Conservation (phyloP, 1,140 invertebrate genomes). For the Pachypeltis micranthus region DNA sequence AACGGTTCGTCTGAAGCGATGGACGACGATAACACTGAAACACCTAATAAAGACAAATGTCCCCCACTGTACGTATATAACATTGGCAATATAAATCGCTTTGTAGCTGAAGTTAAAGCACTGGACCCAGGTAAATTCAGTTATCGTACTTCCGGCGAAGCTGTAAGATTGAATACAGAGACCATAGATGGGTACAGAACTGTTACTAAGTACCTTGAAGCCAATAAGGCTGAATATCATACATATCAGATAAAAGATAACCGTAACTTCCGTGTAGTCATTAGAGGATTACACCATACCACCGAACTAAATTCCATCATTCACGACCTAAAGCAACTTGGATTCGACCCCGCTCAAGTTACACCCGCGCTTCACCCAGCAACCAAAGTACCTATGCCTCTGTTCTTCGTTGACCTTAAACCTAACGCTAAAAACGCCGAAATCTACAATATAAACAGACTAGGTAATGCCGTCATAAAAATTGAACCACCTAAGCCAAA, state of each 20-base stretch:
- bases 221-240: no score
- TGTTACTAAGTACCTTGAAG: no score
- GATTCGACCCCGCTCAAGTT: not conserved
- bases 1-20: no score
- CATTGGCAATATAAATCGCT: no score
- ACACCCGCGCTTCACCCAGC: not conserved
- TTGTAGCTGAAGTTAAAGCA: no score
- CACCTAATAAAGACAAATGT: no score
- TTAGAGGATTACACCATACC: not conserved
- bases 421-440: constrained; percentile 3
- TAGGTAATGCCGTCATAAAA: not conserved
- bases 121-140: no score
- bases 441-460: not conserved
- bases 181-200: no score
- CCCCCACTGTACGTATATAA: no score
- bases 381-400: constrained; percentile 1
- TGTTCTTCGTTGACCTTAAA: constrained; percentile 7
- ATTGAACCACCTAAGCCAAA: constrained; percentile 6
- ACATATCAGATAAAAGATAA: constrained; percentile 8
- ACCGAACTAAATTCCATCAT: not conserved
- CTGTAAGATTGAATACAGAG: no score
- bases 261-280: not conserved
- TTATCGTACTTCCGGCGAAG: no score
- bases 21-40: no score
- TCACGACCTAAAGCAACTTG: not conserved